A percentile compares a stretch with the other conserved stretches of the same genome.
phyloP scores from a whole-genome alignment of 2,888 invertebrate species.

The Strigamia crassipes region DNA sequence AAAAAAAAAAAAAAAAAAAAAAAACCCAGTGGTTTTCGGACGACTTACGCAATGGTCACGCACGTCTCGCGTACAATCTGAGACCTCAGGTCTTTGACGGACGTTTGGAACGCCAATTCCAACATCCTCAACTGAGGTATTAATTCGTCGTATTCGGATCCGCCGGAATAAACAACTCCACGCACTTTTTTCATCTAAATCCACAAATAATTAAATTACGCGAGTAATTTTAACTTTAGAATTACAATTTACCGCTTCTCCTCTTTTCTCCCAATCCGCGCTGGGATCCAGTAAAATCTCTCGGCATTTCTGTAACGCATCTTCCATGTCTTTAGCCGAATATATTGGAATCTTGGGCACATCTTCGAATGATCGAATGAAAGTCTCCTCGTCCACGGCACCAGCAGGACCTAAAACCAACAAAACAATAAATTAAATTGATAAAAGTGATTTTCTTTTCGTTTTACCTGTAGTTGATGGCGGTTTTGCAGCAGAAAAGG shows the following conservation, averaged over 20 bases:
- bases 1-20: neutral
- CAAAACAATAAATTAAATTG: too few species aligned
- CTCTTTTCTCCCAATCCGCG: conserved; percentile 91
- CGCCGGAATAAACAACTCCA: conserved; percentile 80
- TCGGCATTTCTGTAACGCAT: conserved; percentile 74
- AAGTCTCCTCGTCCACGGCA: conserved; percentile 85
- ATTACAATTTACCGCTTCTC: conserved; percentile 72
- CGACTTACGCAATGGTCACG: conserved; percentile 80
- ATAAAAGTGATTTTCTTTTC: neutral
- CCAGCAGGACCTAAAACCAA: conserved; percentile 69
- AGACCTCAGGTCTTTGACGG: conserved; percentile 86
- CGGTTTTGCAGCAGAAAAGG: conserved; percentile 17
- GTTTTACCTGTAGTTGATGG: conserved; percentile 6
- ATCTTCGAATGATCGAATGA: conserved; percentile 82
- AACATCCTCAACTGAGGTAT: conserved; percentile 74
- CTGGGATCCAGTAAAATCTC: conserved; percentile 77
- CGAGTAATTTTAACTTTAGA: neutral
- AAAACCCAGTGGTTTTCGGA: neutral
- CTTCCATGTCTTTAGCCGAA: conserved; percentile 80
- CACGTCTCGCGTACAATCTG: conserved; percentile 95
- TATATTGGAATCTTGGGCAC: conserved; percentile 75
- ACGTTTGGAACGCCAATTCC: conserved; percentile 78
- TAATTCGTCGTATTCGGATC: conserved; percentile 75
- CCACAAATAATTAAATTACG: neutral
- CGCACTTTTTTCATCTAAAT: conserved; percentile 82